These are phyloP conservation scores for Umimayanthus kanabou DNA, from an alignment of 92 coral and sea anemone species.

Conservation along the genomic window DNA sequence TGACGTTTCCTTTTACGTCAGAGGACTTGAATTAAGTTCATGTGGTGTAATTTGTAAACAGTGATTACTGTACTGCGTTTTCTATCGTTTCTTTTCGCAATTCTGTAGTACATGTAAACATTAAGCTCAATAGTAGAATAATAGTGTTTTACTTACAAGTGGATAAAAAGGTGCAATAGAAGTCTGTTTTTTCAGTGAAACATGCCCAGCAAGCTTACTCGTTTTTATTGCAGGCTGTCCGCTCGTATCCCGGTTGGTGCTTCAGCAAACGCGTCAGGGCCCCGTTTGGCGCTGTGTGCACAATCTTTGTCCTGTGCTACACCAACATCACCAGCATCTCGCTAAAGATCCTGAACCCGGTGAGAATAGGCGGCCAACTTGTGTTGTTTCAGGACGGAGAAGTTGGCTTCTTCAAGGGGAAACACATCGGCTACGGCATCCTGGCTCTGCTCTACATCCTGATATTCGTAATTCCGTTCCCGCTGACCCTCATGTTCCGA, in stretches of 20 bases:
- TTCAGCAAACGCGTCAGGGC: slow-evolving; percentile 79
- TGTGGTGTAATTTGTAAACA: too few species aligned
- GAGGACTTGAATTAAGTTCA: too few species aligned
- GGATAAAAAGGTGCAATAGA: too few species aligned
- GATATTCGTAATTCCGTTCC: slow-evolving; percentile 79
- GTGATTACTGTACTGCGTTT: too few species aligned
- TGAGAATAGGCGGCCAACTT: slow-evolving; percentile 43
- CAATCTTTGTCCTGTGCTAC: slow-evolving; percentile 90
- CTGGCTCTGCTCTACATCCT: slow-evolving; percentile 68
- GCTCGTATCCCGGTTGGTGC: slow-evolving; percentile 76
- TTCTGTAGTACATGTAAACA: too few species aligned
- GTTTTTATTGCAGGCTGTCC: slow-evolving; percentile 49
- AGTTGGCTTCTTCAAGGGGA: slow-evolving; percentile 66
- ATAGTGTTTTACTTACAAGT: too few species aligned
- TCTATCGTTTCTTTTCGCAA: too few species aligned
- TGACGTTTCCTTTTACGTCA: too few species aligned
- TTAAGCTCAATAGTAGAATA: too few species aligned
- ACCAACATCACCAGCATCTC: slow-evolving; percentile 91
- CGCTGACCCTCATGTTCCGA: slow-evolving; percentile 79
- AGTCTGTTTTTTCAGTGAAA: too few species aligned
- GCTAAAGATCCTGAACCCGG: slow-evolving; percentile 75
- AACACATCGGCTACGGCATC: slow-evolving; percentile 72
- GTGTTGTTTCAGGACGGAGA: slow-evolving; percentile 71
- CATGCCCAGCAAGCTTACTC: background rate
- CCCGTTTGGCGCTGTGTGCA: slow-evolving; percentile 87